Percentiles rank a stretch among this genome's conserved stretches.
These are phyloP conservation scores for Darevskia mixta DNA, from an alignment of 2,797 vertebrate genomes.

Conservation along the genomic window DNA sequence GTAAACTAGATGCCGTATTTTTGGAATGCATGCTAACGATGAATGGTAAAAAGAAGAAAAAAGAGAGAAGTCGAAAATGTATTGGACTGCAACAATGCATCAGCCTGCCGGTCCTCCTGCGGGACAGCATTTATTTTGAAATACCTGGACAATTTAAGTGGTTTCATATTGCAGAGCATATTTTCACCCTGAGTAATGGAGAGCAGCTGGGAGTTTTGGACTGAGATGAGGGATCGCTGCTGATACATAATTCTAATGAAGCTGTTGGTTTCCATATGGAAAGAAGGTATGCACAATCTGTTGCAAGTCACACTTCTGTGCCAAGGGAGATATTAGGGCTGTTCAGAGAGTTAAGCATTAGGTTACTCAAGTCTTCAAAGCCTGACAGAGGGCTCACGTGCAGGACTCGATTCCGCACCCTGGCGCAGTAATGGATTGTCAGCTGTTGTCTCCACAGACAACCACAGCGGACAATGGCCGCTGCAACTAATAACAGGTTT, in stretches of 20 bases:
- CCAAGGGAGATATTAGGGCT: conserved; percentile 48
- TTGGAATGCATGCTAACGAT: conserved; percentile 41
- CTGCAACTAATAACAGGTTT: neutral
- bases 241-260: conserved; percentile 17
- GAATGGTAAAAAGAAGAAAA: conserved; percentile 19
- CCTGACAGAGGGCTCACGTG: neutral
- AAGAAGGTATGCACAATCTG: neutral
- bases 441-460: neutral
- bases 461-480: accelerated
- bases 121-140: conserved; percentile 50
- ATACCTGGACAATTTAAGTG: conserved; percentile 52
- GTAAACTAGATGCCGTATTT: conserved; percentile 48
- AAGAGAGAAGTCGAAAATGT: conserved; percentile 45
- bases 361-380: neutral
- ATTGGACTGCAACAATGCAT: conserved; percentile 15
- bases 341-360: conserved; percentile 28
- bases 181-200: conserved; percentile 58
- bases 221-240: conserved; percentile 17
- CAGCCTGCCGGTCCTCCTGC: conserved; percentile 30
- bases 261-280: conserved; percentile 9
- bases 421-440: neutral
- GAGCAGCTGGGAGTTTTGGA: conserved; percentile 41
- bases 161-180: conserved; percentile 45
- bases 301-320: conserved; percentile 25
- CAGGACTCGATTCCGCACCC: neutral